These are phyloP conservation scores for Pseudopipra pipra DNA, from an alignment of 2,113 vertebrate genomes.

Conservation along the genomic window DNA sequence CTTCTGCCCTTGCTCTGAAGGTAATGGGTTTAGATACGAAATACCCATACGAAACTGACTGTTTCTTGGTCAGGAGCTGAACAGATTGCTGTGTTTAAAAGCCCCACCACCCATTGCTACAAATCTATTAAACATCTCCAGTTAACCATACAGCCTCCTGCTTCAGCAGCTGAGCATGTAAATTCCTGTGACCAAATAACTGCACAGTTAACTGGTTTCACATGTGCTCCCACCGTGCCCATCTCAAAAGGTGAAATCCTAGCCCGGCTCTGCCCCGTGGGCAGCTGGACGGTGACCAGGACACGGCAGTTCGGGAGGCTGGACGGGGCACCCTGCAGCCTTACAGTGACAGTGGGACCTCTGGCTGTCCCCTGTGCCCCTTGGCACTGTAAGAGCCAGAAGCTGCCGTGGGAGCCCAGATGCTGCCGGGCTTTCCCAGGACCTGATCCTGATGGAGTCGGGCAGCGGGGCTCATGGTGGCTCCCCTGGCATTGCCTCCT, in stretches of 20 bases:
- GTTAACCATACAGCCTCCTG: conserved; percentile 7
- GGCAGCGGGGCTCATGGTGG: rapidly evolving
- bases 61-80: neutral
- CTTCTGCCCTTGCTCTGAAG: neutral
- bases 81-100: neutral
- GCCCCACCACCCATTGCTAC: neutral
- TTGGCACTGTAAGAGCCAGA: too few species aligned
- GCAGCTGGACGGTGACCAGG: neutral
- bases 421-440: neutral
- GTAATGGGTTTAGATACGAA: neutral
- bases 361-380: neutral
- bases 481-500: rapidly evolving
- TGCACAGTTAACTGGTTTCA: conserved; percentile 42
- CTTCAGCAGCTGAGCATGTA: conserved; percentile 50
- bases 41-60: too few species aligned
- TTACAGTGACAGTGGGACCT: rapidly evolving
- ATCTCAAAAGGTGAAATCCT: neutral
- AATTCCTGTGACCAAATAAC: conserved; percentile 50
- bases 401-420: neutral
- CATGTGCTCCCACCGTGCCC: neutral
- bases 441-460: neutral
- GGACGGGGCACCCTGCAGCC: neutral
- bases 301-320: neutral
- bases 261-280: rapidly evolving
- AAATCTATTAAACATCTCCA: conserved; percentile 29